Evolutionary conservation across 2,888 invertebrate genomes (phyloP), one percentile per base, ranked within the genome.

Genomic region (Nomada ruficornis): DNA sequence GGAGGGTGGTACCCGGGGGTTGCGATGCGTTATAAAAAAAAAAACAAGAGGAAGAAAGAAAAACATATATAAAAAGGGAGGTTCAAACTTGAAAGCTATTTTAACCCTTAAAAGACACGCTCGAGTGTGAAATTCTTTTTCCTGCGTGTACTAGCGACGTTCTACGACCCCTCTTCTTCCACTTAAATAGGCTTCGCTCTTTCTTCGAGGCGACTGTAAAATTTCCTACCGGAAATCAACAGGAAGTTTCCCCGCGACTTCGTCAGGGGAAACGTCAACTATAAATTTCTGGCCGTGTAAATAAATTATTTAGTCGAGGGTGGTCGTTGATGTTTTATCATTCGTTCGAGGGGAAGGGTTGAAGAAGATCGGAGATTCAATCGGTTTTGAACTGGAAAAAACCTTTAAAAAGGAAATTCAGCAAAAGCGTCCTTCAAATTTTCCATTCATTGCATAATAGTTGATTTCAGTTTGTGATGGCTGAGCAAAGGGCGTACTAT

Each of bases 21-120:
- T 54, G 54, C 26, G 55, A 54, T 42, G 29, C 65, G 15, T 36
- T 67, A 52, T n/a, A 36, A 67, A 67, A 65, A 65, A 52, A 36
- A 36, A 36, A 36, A 36, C 36, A 7, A 36, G 36, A 1, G 18
- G 15, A 18, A 18, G 50, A 50, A 18, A 18, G 13, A 50, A 15
- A 50, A 18, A 50, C 5, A 50, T 7, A 50, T 15, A 13, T 5
- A 7, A 50, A 18, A 18, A 50, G 50, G 18, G 15, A 13, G n/a
- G 55, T 54, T 42, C 67, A 1, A 36, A 13, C 50, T 50, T 50
- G n/a, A 52, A 72, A 72, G 71, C 63, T 63, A 63, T 54, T 63
- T 54, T 62, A 71, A 71, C 47, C 42, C 70, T 60, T 62, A 44
- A 71, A 71, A 60, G 62, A 71, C 47, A 62, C 62, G 26, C n/a